These are phyloP conservation scores for Cheirogaleus major DNA, from an alignment of 2,797 vertebrate genomes.

Conservation along the genomic window DNA sequence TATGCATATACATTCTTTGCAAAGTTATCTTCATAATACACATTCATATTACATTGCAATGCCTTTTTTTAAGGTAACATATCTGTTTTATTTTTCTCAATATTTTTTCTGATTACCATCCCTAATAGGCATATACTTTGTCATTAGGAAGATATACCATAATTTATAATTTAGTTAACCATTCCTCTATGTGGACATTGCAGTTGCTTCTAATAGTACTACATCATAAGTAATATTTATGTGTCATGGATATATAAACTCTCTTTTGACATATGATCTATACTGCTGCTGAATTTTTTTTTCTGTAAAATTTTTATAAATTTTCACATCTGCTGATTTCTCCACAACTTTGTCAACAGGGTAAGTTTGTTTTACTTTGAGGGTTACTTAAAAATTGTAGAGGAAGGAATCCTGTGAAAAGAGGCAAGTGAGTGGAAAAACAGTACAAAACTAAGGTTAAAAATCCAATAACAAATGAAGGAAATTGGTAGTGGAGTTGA, in stretches of 20 bases:
- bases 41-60: neutral
- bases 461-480: neutral
- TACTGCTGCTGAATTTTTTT: neutral
- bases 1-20: neutral
- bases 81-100: conserved; percentile 11
- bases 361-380: neutral
- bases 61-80: neutral
- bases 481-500: neutral
- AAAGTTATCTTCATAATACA: neutral
- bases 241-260: neutral
- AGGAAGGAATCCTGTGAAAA: neutral
- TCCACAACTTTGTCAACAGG: neutral
- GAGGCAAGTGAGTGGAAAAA: neutral
- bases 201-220: neutral
- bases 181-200: neutral
- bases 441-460: neutral
- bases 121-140: conserved; percentile 23
- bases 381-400: neutral
- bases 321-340: neutral
- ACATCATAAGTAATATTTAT: neutral
- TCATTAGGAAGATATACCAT: neutral
- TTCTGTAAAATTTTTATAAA: neutral
- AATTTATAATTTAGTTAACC: conserved; percentile 48
- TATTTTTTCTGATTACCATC: conserved; percentile 41
- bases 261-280: neutral